phyloP scores from a whole-genome alignment of 2,888 invertebrate species.

The Lasiommata megera region DNA sequence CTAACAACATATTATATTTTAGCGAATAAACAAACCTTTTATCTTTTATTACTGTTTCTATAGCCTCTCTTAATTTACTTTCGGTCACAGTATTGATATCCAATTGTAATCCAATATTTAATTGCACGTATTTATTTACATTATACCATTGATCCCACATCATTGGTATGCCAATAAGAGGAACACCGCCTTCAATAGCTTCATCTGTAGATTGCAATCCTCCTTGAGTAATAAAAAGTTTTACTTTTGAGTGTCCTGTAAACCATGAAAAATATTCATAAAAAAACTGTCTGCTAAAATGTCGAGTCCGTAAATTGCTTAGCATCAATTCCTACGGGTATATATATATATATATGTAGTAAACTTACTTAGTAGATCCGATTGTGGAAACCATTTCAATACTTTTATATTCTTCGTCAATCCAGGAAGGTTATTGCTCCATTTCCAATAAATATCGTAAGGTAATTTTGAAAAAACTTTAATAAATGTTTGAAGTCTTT shows the following conservation, averaged over 20 bases:
- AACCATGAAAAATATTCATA: not conserved
- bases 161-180: slow-evolving; percentile 59
- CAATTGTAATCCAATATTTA: slow-evolving; percentile 46
- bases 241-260: not conserved
- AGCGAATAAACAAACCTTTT: slow-evolving; percentile 13
- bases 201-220: slow-evolving; percentile 66
- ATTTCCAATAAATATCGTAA: slow-evolving; percentile 57
- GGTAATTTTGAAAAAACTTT: slow-evolving; percentile 48
- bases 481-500: slow-evolving; percentile 40
- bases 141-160: slow-evolving; percentile 58
- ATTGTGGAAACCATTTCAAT: slow-evolving; percentile 56
- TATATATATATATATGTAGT: too few relatives aligned
- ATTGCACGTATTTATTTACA: slow-evolving; percentile 41
- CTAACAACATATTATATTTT: too few relatives aligned
- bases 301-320: too few relatives aligned
- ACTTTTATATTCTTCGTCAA: slow-evolving; percentile 47
- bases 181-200: slow-evolving; percentile 55
- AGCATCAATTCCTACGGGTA: too few relatives aligned
- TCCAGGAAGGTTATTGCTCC: slow-evolving; percentile 46
- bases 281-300: too few relatives aligned
- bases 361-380: slow-evolving; percentile 47
- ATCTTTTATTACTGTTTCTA: slow-evolving; percentile 37
- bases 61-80: slow-evolving; percentile 37
- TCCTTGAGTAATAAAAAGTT: slow-evolving; percentile 42
- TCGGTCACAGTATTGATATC: slow-evolving; percentile 42